These are phyloP conservation scores for Drosophila arizonae DNA, from an alignment of 1,140 invertebrate species.

Conservation along the genomic window DNA sequence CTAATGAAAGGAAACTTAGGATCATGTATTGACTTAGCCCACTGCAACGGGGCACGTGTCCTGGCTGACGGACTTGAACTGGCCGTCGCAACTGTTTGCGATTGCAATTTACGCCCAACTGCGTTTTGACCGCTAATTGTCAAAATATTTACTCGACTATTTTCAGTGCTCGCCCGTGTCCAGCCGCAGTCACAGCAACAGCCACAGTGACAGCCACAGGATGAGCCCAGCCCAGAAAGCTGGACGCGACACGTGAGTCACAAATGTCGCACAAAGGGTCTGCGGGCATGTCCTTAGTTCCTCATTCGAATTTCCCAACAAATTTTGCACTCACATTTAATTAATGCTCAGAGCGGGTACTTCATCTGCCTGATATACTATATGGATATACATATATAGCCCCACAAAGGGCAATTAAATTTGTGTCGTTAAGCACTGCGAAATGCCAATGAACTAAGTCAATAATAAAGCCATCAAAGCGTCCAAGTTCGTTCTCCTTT, in stretches of 20 bases:
- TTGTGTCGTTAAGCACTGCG: conserved; percentile 68
- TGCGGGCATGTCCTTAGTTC: background rate
- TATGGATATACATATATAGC: background rate
- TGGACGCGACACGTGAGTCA: conserved; percentile 21
- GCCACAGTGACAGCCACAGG: background rate
- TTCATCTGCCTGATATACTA: conserved; percentile 1
- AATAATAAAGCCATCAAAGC: conserved; percentile 76
- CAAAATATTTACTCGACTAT: conserved; percentile 78
- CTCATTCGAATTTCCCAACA: conserved; percentile 21
- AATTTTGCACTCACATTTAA: conserved; percentile 70
- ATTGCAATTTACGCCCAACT: conserved; percentile 71
- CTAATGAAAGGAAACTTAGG: conserved; percentile 50
- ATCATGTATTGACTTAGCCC: conserved; percentile 71
- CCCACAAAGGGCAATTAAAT: conserved; percentile 59
- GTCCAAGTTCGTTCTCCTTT: conserved; percentile 51
- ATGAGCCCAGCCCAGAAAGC: conserved; percentile 10
- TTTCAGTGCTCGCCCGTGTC: conserved; percentile 15
- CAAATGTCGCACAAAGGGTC: conserved; percentile 5
- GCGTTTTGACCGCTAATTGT: conserved; percentile 79
- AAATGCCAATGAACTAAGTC: conserved; percentile 67
- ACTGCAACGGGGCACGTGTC: conserved; percentile 67
- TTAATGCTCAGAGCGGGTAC: conserved; percentile 50
- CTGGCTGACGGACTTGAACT: conserved; percentile 11
- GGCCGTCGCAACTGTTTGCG: conserved; percentile 52
- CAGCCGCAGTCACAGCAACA: background rate